phyloP scores from a whole-genome alignment of 2,888 invertebrate genomes.

The Rhaphigaster nebulosa region DNA sequence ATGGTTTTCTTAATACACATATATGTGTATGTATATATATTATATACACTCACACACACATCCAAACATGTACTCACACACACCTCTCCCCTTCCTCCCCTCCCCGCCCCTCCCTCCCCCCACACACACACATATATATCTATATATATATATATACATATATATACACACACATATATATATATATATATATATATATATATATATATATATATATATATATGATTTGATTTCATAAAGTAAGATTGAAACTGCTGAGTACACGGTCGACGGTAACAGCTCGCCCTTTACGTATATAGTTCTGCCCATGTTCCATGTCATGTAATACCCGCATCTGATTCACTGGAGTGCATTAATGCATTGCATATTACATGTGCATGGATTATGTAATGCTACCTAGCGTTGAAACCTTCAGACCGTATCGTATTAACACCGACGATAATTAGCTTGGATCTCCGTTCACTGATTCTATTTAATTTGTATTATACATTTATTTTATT shows the following conservation, averaged over 20 bases:
- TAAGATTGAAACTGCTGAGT: not conserved
- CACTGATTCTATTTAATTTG: not conserved
- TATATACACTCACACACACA: too few relatives aligned
- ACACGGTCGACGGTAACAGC: not conserved
- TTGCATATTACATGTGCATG: slow-evolving; percentile 30
- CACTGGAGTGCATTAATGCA: slow-evolving; percentile 26
- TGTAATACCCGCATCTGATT: not conserved
- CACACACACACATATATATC: too few relatives aligned
- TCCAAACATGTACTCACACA: too few relatives aligned
- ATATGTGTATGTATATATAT: too few relatives aligned
- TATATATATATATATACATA: too few relatives aligned
- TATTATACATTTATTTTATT: not conserved
- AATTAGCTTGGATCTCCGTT: not conserved
- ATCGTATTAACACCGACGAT: not conserved
- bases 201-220: too few relatives aligned
- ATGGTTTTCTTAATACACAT: too few relatives aligned
- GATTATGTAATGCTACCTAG: not conserved
- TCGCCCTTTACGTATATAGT: slow-evolving; percentile 8
- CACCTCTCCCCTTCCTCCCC: too few relatives aligned
- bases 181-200: too few relatives aligned
- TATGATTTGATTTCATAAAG: not conserved
- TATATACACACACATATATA: not conserved
- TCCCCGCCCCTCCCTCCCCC: too few relatives aligned
- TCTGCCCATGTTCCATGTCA: not conserved
- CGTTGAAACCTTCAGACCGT: not conserved